Evolutionary conservation across 2,113 vertebrate genomes (phyloP).

Genomic region (Vulpes ferrilata): DNA sequence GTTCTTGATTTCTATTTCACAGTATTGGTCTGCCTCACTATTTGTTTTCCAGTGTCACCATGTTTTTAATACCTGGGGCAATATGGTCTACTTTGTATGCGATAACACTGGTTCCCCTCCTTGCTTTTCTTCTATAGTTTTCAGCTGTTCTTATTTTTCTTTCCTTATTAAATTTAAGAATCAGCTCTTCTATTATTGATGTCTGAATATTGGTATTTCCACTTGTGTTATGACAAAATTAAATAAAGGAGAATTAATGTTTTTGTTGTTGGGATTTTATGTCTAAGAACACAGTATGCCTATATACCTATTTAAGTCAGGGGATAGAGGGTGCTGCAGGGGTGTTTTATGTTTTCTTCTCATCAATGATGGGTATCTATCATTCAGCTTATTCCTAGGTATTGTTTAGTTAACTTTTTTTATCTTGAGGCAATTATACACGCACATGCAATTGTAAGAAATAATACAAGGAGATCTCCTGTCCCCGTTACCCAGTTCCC

Average conservation of each 20-base stretch:
- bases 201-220: neutral
- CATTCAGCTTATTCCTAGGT: neutral
- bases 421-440: neutral
- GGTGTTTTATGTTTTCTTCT: neutral
- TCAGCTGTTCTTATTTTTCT: neutral
- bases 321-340: neutral
- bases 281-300: neutral
- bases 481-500: neutral
- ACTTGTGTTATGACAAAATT: neutral
- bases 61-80: neutral
- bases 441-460: neutral
- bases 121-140: neutral
- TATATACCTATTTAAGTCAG: neutral
- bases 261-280: neutral
- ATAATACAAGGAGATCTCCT: neutral
- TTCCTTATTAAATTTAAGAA: neutral
- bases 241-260: neutral
- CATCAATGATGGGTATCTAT: neutral
- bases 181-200: neutral
- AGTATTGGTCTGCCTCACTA: neutral
- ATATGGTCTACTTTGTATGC: neutral
- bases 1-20: neutral
- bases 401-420: neutral
- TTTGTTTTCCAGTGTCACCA: neutral
- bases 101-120: neutral